Evolutionary conservation across 1,140 invertebrate genomes (phyloP).

Genomic region (Brachionus rubens): DNA sequence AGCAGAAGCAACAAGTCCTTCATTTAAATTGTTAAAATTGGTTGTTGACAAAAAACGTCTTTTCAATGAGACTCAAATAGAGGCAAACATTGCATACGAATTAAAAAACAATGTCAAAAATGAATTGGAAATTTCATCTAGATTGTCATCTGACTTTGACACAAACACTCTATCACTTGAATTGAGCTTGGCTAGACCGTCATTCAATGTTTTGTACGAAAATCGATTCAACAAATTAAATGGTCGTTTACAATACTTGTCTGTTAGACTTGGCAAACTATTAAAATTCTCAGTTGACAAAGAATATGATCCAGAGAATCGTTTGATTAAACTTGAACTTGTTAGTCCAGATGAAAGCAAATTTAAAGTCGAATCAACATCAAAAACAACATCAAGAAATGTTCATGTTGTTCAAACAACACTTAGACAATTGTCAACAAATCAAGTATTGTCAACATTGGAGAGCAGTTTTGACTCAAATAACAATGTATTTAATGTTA

Average conservation of each 20-base stretch:
- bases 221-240: slow-evolving; percentile 42
- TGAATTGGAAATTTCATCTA: neutral
- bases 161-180: slow-evolving; percentile 10
- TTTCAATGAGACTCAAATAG: neutral
- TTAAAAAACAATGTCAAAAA: slow-evolving; percentile 17
- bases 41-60: slow-evolving; percentile 1
- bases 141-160: slow-evolving; percentile 4
- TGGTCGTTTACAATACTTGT: slow-evolving; percentile 10
- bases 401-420: neutral
- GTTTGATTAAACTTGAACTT: neutral
- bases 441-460: neutral
- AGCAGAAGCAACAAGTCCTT: neutral
- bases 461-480: slow-evolving; percentile 31
- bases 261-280: neutral
- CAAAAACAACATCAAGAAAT: neutral
- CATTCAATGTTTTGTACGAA: slow-evolving; percentile 22
- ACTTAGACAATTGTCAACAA: neutral
- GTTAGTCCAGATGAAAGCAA: slow-evolving; percentile 29
- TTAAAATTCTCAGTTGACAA: slow-evolving; percentile 41
- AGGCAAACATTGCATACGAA: neutral
- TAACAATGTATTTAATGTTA: slow-evolving; percentile 6
- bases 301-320: slow-evolving; percentile 43
- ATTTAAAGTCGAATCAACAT: neutral
- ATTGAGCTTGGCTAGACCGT: slow-evolving; percentile 17
- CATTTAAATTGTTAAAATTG: slow-evolving; percentile 43